Conservation (phyloP, 2,888 invertebrate genomes). For the Eupeodes luniger region DNA sequence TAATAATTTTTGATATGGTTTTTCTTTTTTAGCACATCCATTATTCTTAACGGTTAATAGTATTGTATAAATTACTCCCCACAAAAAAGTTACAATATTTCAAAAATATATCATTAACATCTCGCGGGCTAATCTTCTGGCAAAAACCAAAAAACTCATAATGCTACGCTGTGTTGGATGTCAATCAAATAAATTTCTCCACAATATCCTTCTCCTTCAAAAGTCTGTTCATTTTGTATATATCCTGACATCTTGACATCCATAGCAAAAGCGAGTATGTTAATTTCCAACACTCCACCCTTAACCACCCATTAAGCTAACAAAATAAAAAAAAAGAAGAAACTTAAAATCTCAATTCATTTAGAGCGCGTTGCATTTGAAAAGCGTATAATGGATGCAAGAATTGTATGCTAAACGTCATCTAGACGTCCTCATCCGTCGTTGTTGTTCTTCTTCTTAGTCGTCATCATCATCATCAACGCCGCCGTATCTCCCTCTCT, state of each 20-base stretch:
- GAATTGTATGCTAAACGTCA: slow-evolving; percentile 60
- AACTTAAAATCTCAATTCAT: slow-evolving; percentile 69
- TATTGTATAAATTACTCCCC: too few relatives aligned
- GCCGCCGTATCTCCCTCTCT: slow-evolving; percentile 18
- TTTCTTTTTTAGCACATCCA: not conserved
- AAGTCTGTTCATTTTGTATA: slow-evolving; percentile 55
- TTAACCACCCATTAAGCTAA: slow-evolving; percentile 29
- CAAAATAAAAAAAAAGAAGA: slow-evolving; percentile 41
- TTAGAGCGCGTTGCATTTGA: slow-evolving; percentile 65
- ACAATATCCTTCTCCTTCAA: slow-evolving; percentile 42
- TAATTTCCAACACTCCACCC: slow-evolving; percentile 65
- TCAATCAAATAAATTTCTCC: slow-evolving; percentile 71
- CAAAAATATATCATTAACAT: slow-evolving; percentile 30
- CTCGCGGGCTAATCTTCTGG: slow-evolving; percentile 59
- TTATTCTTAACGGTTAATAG: slow-evolving; percentile 3
- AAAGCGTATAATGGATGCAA: slow-evolving; percentile 68
- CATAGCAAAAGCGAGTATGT: slow-evolving; percentile 64
- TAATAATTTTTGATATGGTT: too few relatives aligned
- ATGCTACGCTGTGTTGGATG: slow-evolving; percentile 61
- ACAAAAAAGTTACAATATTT: not conserved
- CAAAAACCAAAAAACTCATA: slow-evolving; percentile 62
- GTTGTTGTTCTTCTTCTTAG: not conserved
- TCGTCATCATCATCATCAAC: slow-evolving; percentile 1
- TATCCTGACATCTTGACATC: slow-evolving; percentile 72
- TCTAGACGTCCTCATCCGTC: not conserved